phyloP scores from a whole-genome alignment of 2,113 vertebrate genomes.

The Capra hircus region DNA sequence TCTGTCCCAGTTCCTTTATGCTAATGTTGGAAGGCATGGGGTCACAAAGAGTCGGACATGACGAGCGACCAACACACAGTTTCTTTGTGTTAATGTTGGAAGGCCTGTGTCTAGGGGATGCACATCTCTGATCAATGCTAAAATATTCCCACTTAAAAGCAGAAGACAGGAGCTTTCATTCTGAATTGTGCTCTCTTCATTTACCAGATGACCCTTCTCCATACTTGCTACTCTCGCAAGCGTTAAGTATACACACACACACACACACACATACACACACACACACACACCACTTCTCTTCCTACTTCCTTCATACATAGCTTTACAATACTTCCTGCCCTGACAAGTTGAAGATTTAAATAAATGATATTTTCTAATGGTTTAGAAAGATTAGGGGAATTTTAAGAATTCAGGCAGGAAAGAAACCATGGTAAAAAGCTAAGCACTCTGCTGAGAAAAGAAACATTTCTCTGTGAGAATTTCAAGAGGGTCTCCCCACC shows the following conservation, averaged over 20 bases:
- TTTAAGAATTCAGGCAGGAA: neutral
- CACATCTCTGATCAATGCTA: neutral
- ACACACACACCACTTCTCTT: neutral
- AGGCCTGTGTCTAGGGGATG: neutral
- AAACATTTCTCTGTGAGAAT: neutral
- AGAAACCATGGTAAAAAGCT: neutral
- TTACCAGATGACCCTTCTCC: neutral
- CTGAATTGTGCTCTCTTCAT: neutral
- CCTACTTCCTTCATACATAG: neutral
- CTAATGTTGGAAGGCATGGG: neutral
- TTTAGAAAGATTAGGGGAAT: slow-evolving; percentile 34
- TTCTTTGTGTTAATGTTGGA: neutral
- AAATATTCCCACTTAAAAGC: neutral
- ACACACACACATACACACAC: neutral
- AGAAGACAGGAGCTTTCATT: neutral
- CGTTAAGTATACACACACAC: neutral
- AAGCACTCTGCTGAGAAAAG: neutral
- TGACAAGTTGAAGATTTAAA: slow-evolving; percentile 1
- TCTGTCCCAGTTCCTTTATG: neutral
- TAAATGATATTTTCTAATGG: slow-evolving; percentile 3
- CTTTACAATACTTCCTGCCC: neutral
- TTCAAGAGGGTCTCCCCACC: neutral
- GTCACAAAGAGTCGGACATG: rapidly evolving
- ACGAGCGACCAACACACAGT: neutral
- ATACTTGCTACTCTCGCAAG: neutral